phyloP scores from a whole-genome alignment of 2,888 invertebrate species.

The Erannis defoliaria region DNA sequence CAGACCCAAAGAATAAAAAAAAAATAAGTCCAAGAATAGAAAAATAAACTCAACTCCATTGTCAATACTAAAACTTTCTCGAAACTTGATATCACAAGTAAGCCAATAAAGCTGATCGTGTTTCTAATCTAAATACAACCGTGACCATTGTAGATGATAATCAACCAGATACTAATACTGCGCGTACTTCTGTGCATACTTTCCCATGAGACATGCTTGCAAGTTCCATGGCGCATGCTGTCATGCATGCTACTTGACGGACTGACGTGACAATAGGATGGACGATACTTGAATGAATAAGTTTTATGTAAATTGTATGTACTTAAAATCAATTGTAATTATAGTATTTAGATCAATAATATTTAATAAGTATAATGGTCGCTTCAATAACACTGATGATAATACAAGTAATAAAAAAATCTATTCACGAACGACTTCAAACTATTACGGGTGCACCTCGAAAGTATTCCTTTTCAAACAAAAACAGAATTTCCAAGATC shows the following conservation, averaged over 20 bases:
- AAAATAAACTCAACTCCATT: neutral
- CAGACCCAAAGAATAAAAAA: too few relatives aligned
- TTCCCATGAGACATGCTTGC: conserved; percentile 19
- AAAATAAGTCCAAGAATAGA: too few relatives aligned
- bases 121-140: conserved; percentile 18
- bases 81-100: neutral
- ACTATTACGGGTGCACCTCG: too few relatives aligned
- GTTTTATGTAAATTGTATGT: neutral
- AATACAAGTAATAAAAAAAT: too few relatives aligned
- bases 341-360: neutral
- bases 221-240: neutral
- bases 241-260: neutral
- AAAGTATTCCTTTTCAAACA: too few relatives aligned
- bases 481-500: too few relatives aligned
- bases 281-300: neutral
- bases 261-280: conserved; percentile 1
- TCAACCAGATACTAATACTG: conserved; percentile 2
- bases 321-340: conserved; percentile 1
- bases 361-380: too few relatives aligned
- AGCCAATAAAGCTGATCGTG: conserved; percentile 17
- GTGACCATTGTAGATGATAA: conserved; percentile 5
- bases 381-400: too few relatives aligned
- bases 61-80: neutral
- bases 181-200: neutral
- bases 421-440: too few relatives aligned